Evolutionary conservation across 1,140 invertebrate species (phyloP), one percentile per base, ranked within the genome.

Genomic region (Lutraria rhynchaena): DNA sequence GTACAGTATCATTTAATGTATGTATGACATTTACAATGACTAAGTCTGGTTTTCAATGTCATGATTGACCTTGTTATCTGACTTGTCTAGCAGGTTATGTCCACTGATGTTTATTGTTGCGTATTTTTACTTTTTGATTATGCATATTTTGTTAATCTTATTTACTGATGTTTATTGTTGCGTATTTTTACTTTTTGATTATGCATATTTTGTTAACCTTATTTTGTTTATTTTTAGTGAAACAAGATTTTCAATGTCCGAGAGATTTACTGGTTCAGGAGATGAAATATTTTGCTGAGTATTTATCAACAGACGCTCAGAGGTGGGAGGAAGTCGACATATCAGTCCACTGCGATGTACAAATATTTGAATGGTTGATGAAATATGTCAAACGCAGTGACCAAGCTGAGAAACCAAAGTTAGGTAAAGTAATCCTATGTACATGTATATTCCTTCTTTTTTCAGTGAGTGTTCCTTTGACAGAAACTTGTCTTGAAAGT

Each of bases 301-400:
- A 92, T 76, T 82, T 93, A 41, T 91, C 89, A 0, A 91, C 88
- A 4, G 89, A 90, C 63, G 85, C 87, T 9, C 90, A 91, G 67
- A 84, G 89, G 0, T 90, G 89, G 85, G 96, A 98, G 90, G 97
- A 98, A 85, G 98, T 98, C 94, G 97, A 99, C 87, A 98, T 99
- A 84, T 98, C 97, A 0, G 97, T 98, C 0, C 97, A 99, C 91
- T 98, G 97, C 91, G 97, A 99, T 92, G 96, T 99, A 60, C 95
- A 94, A 61, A 96, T 96, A 82, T 99, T 99, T 91, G 97, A 99
- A 84, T 99, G 97, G 97, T 92, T 99, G n/a, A 98, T 99, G 95
- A 94, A 95, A 83, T 99, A 97, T 96, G 96, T 98, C 17, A 93
- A 93, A 83, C 76, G 90, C 61, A 88, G 84, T 58, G 88, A 90